Percentiles rank a stretch among this genome's conserved stretches.
Conservation (phyloP, 2,888 invertebrate genomes). For the Agrotis clavis region DNA sequence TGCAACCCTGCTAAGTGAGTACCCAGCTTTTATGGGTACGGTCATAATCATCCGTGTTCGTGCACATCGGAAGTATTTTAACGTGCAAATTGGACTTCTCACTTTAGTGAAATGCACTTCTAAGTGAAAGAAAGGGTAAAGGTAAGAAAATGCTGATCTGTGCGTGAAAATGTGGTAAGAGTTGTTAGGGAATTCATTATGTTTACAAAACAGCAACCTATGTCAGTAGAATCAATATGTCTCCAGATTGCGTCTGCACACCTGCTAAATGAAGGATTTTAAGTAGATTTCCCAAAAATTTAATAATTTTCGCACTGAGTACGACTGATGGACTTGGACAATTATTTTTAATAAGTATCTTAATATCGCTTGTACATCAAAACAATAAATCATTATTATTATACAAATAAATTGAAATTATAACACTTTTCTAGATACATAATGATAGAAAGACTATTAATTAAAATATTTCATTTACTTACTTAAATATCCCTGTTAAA, state of each 20-base stretch:
- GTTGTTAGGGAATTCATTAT: background rate
- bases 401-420: constrained; percentile 1
- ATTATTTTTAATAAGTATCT: background rate
- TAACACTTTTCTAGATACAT: background rate
- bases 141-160: too few species aligned
- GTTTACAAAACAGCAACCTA: constrained; percentile 3
- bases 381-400: constrained; percentile 7
- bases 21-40: too few species aligned
- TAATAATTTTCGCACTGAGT: constrained; percentile 39
- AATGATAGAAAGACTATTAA: constrained; percentile 16
- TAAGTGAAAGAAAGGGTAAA: too few species aligned
- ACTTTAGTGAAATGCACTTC: too few species aligned
- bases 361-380: background rate
- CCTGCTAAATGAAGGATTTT: background rate
- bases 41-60: too few species aligned
- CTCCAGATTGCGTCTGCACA: background rate
- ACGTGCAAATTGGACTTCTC: too few species aligned
- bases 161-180: background rate
- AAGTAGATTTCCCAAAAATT: constrained; percentile 10
- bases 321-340: background rate
- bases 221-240: background rate
- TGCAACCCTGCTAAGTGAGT: too few species aligned
- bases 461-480: constrained; percentile 37
- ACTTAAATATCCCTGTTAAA: constrained; percentile 54
- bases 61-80: background rate